Evolutionary conservation across 2,113 vertebrate species (phyloP).

Genomic region (Oplegnathus fasciatus): DNA sequence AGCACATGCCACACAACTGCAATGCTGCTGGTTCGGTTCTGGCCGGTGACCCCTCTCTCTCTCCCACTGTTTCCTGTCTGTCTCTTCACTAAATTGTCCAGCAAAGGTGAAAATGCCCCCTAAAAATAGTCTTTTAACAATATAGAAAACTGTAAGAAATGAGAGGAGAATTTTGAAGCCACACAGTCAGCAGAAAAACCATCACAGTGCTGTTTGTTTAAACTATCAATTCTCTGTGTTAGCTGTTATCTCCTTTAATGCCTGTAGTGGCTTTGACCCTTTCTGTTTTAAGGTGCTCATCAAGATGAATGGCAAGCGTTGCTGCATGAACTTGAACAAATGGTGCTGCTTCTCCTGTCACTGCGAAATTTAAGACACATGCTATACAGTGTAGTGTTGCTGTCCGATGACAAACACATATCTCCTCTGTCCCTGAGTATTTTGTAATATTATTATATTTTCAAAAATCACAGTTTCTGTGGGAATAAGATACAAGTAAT

Average conservation of each 20-base stretch:
- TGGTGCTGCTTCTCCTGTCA: conserved; percentile 3
- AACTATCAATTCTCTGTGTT: not conserved
- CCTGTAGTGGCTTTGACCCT: conserved; percentile 5
- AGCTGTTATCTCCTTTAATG: not conserved
- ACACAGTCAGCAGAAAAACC: not conserved
- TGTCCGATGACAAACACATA: not conserved
- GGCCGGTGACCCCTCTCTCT: no score
- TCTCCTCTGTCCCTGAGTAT: not conserved
- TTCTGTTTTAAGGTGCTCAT: conserved; percentile 17
- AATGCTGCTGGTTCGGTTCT: no score
- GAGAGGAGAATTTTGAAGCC: no score
- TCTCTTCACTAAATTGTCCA: no score
- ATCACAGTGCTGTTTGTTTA: not conserved
- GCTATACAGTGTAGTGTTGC: not conserved
- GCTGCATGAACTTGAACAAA: not conserved
- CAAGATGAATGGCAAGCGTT: conserved; percentile 16
- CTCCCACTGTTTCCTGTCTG: no score
- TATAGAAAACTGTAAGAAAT: not conserved
- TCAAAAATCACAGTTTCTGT: conserved; percentile 7
- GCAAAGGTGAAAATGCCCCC: no score
- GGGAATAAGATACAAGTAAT: not conserved
- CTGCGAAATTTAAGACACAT: not conserved
- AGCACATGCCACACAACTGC: no score
- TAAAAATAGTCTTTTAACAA: no score
- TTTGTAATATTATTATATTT: not conserved